A percentile compares a stretch with the other conserved stretches of the same genome.
These are phyloP conservation scores for Cotesia congregata DNA, from an alignment of 2,888 invertebrate genomes.

Conservation along the genomic window DNA sequence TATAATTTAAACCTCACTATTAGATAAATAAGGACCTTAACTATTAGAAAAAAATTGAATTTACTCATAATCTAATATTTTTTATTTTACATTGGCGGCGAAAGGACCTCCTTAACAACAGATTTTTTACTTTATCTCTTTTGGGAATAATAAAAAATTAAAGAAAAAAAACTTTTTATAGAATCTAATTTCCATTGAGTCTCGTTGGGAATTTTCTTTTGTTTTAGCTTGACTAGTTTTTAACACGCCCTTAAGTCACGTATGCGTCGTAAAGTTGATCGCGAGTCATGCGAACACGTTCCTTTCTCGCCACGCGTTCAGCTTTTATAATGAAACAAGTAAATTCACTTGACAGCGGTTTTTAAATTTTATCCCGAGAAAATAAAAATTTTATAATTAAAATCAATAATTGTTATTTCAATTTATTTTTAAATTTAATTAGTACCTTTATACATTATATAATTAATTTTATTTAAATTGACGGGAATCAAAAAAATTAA, in stretches of 20 bases:
- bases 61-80: too few relatives aligned
- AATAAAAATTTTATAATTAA: constrained; percentile 8
- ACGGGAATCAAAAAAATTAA: too few relatives aligned
- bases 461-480: too few relatives aligned
- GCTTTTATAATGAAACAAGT: constrained; percentile 51
- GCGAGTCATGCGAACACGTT: constrained; percentile 51
- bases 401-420: neutral
- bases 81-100: too few relatives aligned
- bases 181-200: constrained; percentile 28
- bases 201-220: constrained; percentile 15
- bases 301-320: constrained; percentile 48
- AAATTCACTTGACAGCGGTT: constrained; percentile 47
- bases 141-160: neutral
- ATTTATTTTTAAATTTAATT: too few relatives aligned
- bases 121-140: neutral
- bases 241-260: constrained; percentile 56
- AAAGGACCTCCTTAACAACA: too few relatives aligned
- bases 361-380: constrained; percentile 25
- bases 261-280: constrained; percentile 65
- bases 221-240: constrained; percentile 31
- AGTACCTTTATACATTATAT: too few relatives aligned
- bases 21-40: too few relatives aligned
- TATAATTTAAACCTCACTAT: too few relatives aligned
- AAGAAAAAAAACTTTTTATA: neutral
- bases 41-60: too few relatives aligned